These are phyloP conservation scores for Cherax destructor DNA, from an alignment of 1,140 invertebrate species.

Conservation along the genomic window DNA sequence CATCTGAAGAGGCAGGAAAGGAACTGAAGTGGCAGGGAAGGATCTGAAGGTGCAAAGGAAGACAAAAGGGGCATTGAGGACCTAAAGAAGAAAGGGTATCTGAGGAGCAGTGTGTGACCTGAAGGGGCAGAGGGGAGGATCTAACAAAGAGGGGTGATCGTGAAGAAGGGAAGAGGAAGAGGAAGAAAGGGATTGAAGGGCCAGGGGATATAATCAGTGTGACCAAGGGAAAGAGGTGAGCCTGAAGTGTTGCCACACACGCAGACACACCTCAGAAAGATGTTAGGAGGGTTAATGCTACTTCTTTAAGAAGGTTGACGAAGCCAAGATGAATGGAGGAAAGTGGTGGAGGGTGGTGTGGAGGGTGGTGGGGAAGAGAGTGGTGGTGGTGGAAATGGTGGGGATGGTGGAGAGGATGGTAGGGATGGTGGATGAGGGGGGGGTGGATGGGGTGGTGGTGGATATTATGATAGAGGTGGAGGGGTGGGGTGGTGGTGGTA, in stretches of 20 bases:
- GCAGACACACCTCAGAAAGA: neutral
- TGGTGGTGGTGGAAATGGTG: neutral
- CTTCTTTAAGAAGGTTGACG: slow-evolving; percentile 16
- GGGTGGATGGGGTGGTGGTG: neutral
- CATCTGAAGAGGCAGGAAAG: too few species aligned
- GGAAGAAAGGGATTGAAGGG: neutral
- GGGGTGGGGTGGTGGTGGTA: neutral
- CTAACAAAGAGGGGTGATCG: too few species aligned
- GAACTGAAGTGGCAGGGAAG: too few species aligned
- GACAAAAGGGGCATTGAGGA: neutral
- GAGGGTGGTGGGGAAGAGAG: neutral
- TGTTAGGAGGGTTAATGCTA: slow-evolving; percentile 26
- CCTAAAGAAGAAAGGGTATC: neutral
- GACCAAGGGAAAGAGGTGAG: slow-evolving; percentile 14
- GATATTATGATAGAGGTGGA: neutral
- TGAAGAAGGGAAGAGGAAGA: too few species aligned
- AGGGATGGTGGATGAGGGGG: neutral
- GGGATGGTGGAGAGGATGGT: neutral
- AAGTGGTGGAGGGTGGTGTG: neutral
- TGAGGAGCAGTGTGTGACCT: too few species aligned
- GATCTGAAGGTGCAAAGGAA: too few species aligned
- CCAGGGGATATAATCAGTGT: neutral
- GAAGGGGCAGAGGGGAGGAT: too few species aligned
- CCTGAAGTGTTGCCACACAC: neutral
- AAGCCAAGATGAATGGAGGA: slow-evolving; percentile 7